Conservation (phyloP, 2,888 invertebrate species). For the Drosophila mulleri region DNA sequence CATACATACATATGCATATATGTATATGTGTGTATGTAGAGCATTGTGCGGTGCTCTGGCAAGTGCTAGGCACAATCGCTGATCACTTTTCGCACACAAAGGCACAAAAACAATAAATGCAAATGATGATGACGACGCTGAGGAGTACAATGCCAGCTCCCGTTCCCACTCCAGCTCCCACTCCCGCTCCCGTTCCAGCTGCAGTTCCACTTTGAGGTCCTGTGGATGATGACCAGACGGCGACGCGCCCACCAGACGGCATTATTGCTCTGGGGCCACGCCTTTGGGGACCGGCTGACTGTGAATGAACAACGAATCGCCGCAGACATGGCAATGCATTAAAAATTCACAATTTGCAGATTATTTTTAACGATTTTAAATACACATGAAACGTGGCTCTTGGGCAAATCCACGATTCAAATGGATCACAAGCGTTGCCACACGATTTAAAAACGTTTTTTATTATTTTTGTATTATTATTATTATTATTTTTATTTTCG, state of each 20-base stretch:
- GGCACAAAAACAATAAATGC: constrained; percentile 80
- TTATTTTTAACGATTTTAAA: constrained; percentile 81
- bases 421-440: constrained; percentile 60
- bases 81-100: constrained; percentile 79
- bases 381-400: constrained; percentile 66
- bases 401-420: constrained; percentile 45
- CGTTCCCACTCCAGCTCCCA: too few relatives aligned
- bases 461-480: too few relatives aligned
- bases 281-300: constrained; percentile 29
- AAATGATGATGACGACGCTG: constrained; percentile 65
- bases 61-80: constrained; percentile 66
- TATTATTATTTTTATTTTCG: neutral
- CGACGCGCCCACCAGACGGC: constrained; percentile 66
- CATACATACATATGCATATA: neutral
- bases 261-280: constrained; percentile 62
- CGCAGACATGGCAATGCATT: constrained; percentile 76
- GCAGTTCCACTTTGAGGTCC: neutral
- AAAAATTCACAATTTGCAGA: constrained; percentile 79
- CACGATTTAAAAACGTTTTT: constrained; percentile 10
- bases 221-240: constrained; percentile 59
- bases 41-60: constrained; percentile 26
- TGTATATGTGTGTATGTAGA: constrained; percentile 5
- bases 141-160: constrained; percentile 24
- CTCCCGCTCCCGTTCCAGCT: constrained; percentile 2
- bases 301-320: constrained; percentile 40